These are phyloP conservation scores for Tretioscincus oriximinensis DNA, from an alignment of 2,113 vertebrate species.

Conservation along the genomic window DNA sequence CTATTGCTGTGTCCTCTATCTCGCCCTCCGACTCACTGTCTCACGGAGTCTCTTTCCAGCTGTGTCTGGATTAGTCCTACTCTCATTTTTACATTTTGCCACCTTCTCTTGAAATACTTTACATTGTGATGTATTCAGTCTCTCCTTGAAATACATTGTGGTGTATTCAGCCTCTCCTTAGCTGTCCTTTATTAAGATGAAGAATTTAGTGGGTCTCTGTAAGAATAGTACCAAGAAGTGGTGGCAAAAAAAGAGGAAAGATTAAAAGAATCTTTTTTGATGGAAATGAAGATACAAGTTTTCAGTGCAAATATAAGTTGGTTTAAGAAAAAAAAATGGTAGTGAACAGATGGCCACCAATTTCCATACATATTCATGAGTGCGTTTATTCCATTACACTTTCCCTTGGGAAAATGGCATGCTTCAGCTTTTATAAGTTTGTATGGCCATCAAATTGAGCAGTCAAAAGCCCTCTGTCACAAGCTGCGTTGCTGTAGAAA, in stretches of 20 bases:
- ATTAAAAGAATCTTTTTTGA: slow-evolving; percentile 38
- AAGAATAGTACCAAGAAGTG: slow-evolving; percentile 37
- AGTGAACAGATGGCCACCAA: slow-evolving; percentile 71
- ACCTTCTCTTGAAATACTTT: slow-evolving; percentile 36
- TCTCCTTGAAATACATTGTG: slow-evolving; percentile 30
- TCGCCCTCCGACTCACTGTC: fast-evolving
- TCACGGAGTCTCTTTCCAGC: neutral
- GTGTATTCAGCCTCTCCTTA: fast-evolving
- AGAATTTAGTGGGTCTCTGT: neutral
- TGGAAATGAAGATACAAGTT: slow-evolving; percentile 41
- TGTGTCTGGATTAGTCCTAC: neutral
- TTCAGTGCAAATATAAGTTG: slow-evolving; percentile 47
- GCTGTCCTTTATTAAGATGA: slow-evolving; percentile 6
- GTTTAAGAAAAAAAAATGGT: slow-evolving; percentile 64
- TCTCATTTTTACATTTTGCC: neutral
- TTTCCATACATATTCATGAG: slow-evolving; percentile 76
- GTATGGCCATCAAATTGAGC: slow-evolving; percentile 71
- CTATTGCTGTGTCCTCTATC: fast-evolving
- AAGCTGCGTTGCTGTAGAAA: slow-evolving; percentile 65
- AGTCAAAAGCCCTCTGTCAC: slow-evolving; percentile 71
- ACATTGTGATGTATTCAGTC: fast-evolving
- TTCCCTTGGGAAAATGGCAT: slow-evolving; percentile 66
- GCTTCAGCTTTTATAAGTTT: slow-evolving; percentile 68
- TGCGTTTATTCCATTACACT: slow-evolving; percentile 67
- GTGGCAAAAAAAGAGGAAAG: slow-evolving; percentile 18